Conservation (phyloP, 2,113 vertebrate species). For the Tetrao urogallus region DNA sequence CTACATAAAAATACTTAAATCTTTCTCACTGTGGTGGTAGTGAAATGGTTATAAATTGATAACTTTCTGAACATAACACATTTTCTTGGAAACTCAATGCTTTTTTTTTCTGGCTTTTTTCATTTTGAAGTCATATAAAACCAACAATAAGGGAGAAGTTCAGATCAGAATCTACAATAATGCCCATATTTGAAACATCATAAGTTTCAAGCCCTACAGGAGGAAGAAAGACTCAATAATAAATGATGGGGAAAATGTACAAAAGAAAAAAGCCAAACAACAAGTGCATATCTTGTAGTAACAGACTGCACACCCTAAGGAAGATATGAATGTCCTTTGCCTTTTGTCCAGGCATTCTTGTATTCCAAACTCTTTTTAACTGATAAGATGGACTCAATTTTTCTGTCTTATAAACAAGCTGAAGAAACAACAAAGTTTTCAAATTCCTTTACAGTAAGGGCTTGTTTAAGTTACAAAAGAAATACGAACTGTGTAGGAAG, state of each 20-base stretch:
- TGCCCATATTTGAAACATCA: not conserved
- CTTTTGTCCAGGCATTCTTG: not conserved
- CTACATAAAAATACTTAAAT: not conserved
- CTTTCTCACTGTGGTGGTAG: not conserved
- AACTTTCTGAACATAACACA: not conserved
- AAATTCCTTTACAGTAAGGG: not conserved
- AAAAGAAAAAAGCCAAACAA: not conserved
- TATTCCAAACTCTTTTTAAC: not conserved
- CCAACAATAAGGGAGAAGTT: not conserved
- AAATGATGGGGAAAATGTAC: not conserved
- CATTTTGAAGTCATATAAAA: not conserved
- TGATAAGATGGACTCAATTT: not conserved
- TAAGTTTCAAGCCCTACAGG: not conserved
- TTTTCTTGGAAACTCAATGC: not conserved
- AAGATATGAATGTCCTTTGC: not conserved
- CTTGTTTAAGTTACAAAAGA: not conserved
- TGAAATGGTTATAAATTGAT: not conserved
- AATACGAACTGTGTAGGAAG: not conserved
- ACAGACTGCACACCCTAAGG: not conserved
- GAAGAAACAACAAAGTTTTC: not conserved
- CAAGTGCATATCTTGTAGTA: not conserved
- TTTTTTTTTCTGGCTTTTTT: not conserved
- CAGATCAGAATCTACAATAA: not conserved
- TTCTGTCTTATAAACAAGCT: not conserved
- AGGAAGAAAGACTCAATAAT: not conserved